A percentile compares a stretch with the other conserved stretches of the same genome.
Conservation (phyloP, 1,140 invertebrate genomes). For the Hypothenemus hampei region DNA sequence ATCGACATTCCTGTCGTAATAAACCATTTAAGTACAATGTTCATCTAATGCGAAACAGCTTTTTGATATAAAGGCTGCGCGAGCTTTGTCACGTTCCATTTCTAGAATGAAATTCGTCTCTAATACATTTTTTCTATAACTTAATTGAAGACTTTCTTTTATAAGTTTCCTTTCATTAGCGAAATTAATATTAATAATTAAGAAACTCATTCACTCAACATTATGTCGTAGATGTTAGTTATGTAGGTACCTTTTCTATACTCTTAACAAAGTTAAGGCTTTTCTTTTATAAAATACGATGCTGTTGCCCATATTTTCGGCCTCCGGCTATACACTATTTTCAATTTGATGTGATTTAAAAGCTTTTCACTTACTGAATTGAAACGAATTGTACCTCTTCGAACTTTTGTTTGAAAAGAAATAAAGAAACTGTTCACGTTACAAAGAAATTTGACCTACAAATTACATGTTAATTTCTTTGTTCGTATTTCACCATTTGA, state of each 20-base stretch:
- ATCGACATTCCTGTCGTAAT: too few relatives aligned
- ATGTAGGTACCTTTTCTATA: slow-evolving; percentile 10
- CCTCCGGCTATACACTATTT: slow-evolving; percentile 21
- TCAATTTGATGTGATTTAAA: slow-evolving; percentile 26
- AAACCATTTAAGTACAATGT: too few relatives aligned
- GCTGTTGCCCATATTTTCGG: slow-evolving; percentile 21
- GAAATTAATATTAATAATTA: neutral
- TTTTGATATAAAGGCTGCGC: too few relatives aligned
- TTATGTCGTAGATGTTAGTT: slow-evolving; percentile 5
- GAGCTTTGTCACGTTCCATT: neutral
- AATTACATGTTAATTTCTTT: too few relatives aligned
- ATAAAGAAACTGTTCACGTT: slow-evolving; percentile 12
- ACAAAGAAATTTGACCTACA: too few relatives aligned
- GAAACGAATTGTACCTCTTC: slow-evolving; percentile 17
- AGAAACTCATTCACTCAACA: neutral
- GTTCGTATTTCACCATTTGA: too few relatives aligned
- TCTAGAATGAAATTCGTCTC: neutral
- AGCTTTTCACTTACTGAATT: slow-evolving; percentile 23
- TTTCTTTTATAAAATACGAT: slow-evolving; percentile 21
- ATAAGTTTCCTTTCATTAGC: too few relatives aligned
- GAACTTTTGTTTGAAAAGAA: slow-evolving; percentile 15
- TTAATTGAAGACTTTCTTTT: neutral
- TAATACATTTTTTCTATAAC: neutral
- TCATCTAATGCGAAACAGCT: too few relatives aligned
- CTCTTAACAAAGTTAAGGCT: slow-evolving; percentile 22